phyloP scores from a whole-genome alignment of 2,888 invertebrate species.

The Thymelicus acteon region DNA sequence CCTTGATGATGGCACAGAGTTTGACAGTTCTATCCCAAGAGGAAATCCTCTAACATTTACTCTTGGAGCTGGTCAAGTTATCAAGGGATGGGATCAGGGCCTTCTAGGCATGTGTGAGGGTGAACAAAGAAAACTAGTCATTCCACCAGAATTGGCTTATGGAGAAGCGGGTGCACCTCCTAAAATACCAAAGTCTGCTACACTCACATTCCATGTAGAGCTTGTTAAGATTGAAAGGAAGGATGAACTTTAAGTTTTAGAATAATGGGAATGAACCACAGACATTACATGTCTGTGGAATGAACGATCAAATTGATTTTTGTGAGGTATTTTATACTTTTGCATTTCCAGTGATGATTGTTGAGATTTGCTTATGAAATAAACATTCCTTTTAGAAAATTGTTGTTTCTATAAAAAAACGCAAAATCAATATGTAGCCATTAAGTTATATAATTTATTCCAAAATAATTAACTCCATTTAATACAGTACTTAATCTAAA shows the following conservation, averaged over 20 bases:
- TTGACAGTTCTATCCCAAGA: constrained; percentile 92
- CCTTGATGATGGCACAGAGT: constrained; percentile 92
- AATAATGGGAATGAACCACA: not conserved
- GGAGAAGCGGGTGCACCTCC: constrained; percentile 92
- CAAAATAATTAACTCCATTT: too few relatives aligned
- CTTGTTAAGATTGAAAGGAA: constrained; percentile 89
- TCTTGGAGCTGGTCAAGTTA: constrained; percentile 93
- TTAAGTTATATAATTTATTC: too few relatives aligned
- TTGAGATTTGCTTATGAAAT: constrained; percentile 8
- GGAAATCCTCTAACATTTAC: constrained; percentile 92
- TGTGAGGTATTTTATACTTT: constrained; percentile 7
- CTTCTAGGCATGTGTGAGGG: constrained; percentile 95
- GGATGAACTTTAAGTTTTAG: constrained; percentile 76
- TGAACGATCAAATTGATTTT: constrained; percentile 11
- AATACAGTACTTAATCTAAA: too few relatives aligned
- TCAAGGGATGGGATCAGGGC: constrained; percentile 96
- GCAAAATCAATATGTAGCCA: too few relatives aligned
- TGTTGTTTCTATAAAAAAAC: not conserved
- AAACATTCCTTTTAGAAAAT: constrained; percentile 12
- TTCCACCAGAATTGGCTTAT: constrained; percentile 94
- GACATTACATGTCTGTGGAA: too few relatives aligned
- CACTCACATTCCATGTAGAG: constrained; percentile 93
- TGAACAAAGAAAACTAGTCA: constrained; percentile 93
- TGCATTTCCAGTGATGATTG: constrained; percentile 13
- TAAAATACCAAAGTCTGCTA: constrained; percentile 92